Evolutionary conservation across 2,797 vertebrate genomes (phyloP).

Genomic region (Aselliscus stoliczkanus): DNA sequence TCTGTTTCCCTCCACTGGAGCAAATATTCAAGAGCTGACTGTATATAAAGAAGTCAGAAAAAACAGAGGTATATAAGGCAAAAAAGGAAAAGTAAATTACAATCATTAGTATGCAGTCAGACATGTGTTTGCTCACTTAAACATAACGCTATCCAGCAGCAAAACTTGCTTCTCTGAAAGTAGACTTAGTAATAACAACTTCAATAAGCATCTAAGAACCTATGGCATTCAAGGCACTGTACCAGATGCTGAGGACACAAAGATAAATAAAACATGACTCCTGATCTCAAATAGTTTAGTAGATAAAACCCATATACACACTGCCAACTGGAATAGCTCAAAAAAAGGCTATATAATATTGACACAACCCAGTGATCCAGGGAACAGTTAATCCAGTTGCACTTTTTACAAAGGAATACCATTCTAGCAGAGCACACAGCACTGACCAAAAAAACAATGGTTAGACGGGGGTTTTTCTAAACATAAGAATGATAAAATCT

Average conservation of each 20-base stretch:
- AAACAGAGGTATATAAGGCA: constrained; percentile 74
- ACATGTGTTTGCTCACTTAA: constrained; percentile 66
- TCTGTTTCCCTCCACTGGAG: constrained; percentile 76
- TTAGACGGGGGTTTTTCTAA: background rate
- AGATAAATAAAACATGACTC: constrained; percentile 47
- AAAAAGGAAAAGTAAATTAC: constrained; percentile 67
- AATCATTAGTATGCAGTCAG: constrained; percentile 70
- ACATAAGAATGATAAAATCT: background rate
- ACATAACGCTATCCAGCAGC: constrained; percentile 64
- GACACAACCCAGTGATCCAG: background rate
- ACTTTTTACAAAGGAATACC: constrained; percentile 36
- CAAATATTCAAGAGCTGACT: constrained; percentile 78
- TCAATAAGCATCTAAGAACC: constrained; percentile 39
- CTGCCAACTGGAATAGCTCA: background rate
- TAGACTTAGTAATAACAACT: constrained; percentile 38
- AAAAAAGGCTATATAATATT: background rate
- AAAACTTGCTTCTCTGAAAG: constrained; percentile 53
- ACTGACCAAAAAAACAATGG: background rate
- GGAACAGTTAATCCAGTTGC: background rate
- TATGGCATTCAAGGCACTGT: constrained; percentile 28
- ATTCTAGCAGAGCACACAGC: background rate
- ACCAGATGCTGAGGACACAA: constrained; percentile 19
- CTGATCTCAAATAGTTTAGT: constrained; percentile 4
- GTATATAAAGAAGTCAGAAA: constrained; percentile 75
- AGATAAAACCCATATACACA: background rate